A percentile compares a stretch with the other conserved stretches of the same genome.
phyloP scores from a whole-genome alignment of 2,797 vertebrate species.

The Podarcis lilfordi region DNA sequence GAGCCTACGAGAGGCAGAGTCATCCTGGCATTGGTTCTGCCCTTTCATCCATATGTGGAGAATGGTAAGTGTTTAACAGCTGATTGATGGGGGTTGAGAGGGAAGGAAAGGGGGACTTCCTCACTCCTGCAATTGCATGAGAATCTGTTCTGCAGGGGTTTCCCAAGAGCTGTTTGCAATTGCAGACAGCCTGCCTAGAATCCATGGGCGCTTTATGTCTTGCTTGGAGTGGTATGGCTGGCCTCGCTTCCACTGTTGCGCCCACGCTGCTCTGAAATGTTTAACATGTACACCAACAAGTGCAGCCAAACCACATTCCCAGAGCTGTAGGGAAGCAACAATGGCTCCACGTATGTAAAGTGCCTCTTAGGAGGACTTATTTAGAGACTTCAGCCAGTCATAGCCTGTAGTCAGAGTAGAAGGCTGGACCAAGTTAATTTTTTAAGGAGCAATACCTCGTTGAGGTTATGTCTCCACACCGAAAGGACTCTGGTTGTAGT shows the following conservation, averaged over 20 bases:
- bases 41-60: slow-evolving; percentile 97
- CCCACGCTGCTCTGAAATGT: background rate
- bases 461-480: background rate
- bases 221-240: background rate
- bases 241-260: background rate
- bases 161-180: background rate
- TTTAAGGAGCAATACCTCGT: background rate
- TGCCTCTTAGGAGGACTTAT: background rate
- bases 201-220: background rate
- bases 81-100: background rate
- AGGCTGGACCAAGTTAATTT: background rate
- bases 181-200: background rate
- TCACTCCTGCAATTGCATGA: too few species aligned
- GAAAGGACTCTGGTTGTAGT: background rate
- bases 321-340: background rate
- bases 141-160: too few species aligned
- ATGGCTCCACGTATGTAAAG: background rate
- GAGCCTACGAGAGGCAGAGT: slow-evolving; percentile 90
- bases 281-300: background rate
- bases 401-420: background rate
- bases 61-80: slow-evolving; percentile 82
- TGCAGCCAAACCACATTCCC: background rate
- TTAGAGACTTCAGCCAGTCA: background rate
- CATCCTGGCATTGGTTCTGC: slow-evolving; percentile 91
- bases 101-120: background rate